Percentiles rank a stretch among this genome's conserved stretches.
Evolutionary conservation across 2,888 invertebrate species (phyloP).

Genomic region (Mongoloraphidia duomilia): DNA sequence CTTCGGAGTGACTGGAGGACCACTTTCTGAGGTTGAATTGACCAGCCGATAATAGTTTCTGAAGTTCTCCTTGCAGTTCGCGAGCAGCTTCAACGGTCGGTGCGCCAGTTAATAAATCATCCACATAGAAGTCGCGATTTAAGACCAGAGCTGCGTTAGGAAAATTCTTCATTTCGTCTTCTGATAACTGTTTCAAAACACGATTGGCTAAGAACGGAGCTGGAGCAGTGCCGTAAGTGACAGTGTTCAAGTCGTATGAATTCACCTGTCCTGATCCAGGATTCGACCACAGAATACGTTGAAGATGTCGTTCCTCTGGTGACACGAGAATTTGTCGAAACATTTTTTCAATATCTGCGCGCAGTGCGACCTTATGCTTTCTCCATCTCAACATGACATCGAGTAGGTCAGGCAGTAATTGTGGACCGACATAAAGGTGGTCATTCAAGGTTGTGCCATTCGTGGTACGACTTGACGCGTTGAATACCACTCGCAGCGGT

Average conservation of each 20-base stretch:
- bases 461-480: conserved; percentile 8
- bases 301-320: not conserved
- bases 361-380: conserved; percentile 12
- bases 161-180: not conserved
- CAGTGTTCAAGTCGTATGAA: conserved; percentile 2
- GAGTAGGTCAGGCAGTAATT: conserved; percentile 14
- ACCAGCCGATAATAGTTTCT: not conserved
- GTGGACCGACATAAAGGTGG: conserved; percentile 13
- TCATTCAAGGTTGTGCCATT: conserved; percentile 15
- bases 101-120: not conserved
- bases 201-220: conserved; percentile 12
- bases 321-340: conserved; percentile 15
- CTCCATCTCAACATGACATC: conserved; percentile 16
- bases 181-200: not conserved
- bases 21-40: not conserved
- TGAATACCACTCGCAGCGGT: conserved; percentile 12
- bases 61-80: not conserved
- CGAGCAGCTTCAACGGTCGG: not conserved
- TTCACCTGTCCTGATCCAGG: too few species aligned
- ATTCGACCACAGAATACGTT: not conserved
- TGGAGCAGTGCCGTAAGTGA: conserved; percentile 12
- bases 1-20: too few species aligned
- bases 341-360: conserved; percentile 19
- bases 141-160: not conserved
- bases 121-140: not conserved